Base-by-base conservation (phyloP, 2,888 invertebrate genomes). In the Callyntrura sp. region DNA sequence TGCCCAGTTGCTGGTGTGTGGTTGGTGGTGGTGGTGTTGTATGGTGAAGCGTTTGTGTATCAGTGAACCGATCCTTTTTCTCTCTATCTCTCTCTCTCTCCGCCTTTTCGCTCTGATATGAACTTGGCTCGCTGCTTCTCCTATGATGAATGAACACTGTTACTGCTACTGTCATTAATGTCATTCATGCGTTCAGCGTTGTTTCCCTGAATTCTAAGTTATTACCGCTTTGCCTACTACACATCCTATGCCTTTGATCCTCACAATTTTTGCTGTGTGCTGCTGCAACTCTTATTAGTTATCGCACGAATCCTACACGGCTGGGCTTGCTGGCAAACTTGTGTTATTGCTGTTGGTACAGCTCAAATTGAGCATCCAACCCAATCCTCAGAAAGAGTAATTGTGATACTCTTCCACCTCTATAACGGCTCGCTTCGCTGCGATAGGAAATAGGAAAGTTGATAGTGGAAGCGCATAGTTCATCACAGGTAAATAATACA, bases 141-240 rank as follows among this genome's bases (percentile, higher is more conserved):
- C 62, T 60, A 62, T 60, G 81, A 81, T 62, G 81, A 81, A 81
- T 81, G 81, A 62, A 17, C 57, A 73, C 51, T 73, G 70, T 43
- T 84, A 35, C 83, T 68, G 48, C 65, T 48, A 51, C 73, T 84
- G 84, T 84, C 84, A 84, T 84, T 84, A 84, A 35, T 73, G 84
- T 84, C 84, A 84, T 84, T 73, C 70, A 70, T 73, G 70, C 73
- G 84, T 84, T 84, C 62, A 68, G 48, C 45, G 35, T 73, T 55
- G 76, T 79, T 81, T 5, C 60, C 17, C 6, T 8, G 23, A 60
- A 4, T 60, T 60, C 51, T 51, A 51, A 51, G 20, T 62, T 25
- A 17, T 62, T 23, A 62, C 62, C 62, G 62, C 45, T 45, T 68
- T 68, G 68, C 68, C 17, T 45, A 43, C 12, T 43, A n/a, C 43